Base-by-base conservation (phyloP, 2,888 invertebrate species). In the Orthosia cruda region DNA sequence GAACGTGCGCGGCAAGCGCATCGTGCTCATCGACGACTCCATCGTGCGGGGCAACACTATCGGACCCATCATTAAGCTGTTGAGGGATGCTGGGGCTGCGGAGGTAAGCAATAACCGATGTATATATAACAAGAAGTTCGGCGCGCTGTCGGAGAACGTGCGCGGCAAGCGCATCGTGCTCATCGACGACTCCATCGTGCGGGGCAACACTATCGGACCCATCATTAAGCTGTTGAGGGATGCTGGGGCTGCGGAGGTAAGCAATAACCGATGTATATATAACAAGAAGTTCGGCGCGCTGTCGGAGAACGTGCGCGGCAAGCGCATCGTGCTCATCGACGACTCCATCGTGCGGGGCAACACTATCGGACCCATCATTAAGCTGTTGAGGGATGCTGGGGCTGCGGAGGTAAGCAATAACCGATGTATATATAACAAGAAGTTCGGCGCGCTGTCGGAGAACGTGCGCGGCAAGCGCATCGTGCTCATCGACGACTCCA, bases 261-360 rank as follows among this genome's bases (percentile, higher is more conserved):
- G 89, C 26, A 26, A 26, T 3, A 26, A 26, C 26, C 26, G 26
- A 26, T 26, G 1, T 26, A 26, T 26, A 26, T 26, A 4, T 26
- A n/a, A n/a, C 47, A 99, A 99, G 96, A 99, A 99, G 94, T 99
- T 99, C 94, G 99, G 99, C 15, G 99, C 99, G 0, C 96, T 99
- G 18, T 98, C 98, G 0, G 99, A 98, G 89, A 99, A 99, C 92
- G 99, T 99, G 0, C 97, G 97, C 87, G 99, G 98, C 59, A 99
- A 98, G 92, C 97, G 98, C 65, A 97, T 99, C 40, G 98, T 99
- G 73, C 97, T 99, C 5, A 98, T 99, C 32, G 99, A 99, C 92
- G 99, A 99, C 94, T 99, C 99, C 0, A 99, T 99, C 87, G 99
- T 99, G 1, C 95, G 99, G 61, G 99, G 99, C 40, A 99, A 99